Conservation (phyloP, 2,113 vertebrate species). For the Lepus europaeus region DNA sequence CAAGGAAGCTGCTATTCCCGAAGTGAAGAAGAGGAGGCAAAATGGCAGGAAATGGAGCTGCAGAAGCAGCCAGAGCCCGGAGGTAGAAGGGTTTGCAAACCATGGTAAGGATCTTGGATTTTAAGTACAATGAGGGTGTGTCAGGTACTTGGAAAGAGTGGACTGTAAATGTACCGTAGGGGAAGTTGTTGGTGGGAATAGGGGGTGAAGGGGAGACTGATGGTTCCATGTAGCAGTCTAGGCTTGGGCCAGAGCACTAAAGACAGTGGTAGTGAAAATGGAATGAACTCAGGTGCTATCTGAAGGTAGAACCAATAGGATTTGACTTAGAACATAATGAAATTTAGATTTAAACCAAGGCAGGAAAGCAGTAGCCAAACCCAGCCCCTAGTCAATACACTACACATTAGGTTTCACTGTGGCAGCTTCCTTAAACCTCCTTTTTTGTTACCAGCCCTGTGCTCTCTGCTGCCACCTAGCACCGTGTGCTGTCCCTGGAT, state of each 20-base stretch:
- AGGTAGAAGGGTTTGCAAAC: accelerated
- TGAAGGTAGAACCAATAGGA: not conserved
- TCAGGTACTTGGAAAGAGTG: not conserved
- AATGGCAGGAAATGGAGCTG: not conserved
- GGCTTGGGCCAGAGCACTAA: no score
- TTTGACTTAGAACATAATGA: not conserved
- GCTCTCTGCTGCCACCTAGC: not conserved
- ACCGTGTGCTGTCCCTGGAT: not conserved
- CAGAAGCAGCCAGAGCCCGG: not conserved
- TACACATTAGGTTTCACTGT: accelerated
- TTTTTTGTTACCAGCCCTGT: accelerated
- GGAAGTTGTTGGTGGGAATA: not conserved
- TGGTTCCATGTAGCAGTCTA: accelerated
- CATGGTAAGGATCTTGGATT: not conserved
- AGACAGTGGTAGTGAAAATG: not conserved
- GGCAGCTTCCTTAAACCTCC: not conserved
- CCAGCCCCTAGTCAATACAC: not conserved
- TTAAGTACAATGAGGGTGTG: not conserved
- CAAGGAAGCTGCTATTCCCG: not conserved
- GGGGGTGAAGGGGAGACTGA: not conserved
- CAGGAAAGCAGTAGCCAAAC: no score
- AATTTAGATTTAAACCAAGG: not conserved
- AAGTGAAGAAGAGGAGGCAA: no score
- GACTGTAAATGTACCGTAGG: no score
- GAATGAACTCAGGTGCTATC: no score